Evolutionary conservation across 2,113 vertebrate genomes (phyloP).

Genomic region (Hypanus sabinus): DNA sequence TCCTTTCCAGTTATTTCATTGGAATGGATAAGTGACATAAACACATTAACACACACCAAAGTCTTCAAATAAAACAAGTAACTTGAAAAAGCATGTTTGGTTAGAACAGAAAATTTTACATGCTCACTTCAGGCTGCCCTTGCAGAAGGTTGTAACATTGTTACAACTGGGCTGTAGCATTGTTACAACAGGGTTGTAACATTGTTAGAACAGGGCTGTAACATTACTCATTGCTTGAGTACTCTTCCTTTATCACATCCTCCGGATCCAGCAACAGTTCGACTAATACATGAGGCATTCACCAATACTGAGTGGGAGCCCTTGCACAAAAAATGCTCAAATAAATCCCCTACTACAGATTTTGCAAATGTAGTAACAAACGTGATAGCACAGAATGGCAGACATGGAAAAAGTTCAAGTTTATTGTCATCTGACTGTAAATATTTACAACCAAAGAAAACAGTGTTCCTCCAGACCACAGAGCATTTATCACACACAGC

Average conservation of each 20-base stretch:
- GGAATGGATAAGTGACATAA: neutral
- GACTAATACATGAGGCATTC: neutral
- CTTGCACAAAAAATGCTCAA: neutral
- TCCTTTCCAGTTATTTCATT: neutral
- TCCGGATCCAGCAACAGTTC: neutral
- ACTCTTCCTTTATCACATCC: neutral
- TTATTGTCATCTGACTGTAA: too few species aligned
- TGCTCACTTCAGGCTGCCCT: neutral
- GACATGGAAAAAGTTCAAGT: neutral
- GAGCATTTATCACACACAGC: too few species aligned
- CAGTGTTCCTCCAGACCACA: too few species aligned
- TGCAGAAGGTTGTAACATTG: too few species aligned
- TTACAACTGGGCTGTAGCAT: too few species aligned
- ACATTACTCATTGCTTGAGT: neutral
- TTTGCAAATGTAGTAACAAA: neutral
- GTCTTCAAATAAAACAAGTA: neutral
- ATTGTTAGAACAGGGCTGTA: too few species aligned
- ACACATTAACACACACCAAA: neutral
- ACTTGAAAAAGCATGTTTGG: too few species aligned
- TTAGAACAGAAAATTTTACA: too few species aligned
- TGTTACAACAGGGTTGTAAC: too few species aligned
- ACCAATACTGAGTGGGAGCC: neutral
- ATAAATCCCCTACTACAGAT: too few species aligned
- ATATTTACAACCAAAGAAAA: too few species aligned
- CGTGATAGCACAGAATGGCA: neutral